phyloP scores from a whole-genome alignment of 2,797 vertebrate genomes.

The Nyctibius grandis region DNA sequence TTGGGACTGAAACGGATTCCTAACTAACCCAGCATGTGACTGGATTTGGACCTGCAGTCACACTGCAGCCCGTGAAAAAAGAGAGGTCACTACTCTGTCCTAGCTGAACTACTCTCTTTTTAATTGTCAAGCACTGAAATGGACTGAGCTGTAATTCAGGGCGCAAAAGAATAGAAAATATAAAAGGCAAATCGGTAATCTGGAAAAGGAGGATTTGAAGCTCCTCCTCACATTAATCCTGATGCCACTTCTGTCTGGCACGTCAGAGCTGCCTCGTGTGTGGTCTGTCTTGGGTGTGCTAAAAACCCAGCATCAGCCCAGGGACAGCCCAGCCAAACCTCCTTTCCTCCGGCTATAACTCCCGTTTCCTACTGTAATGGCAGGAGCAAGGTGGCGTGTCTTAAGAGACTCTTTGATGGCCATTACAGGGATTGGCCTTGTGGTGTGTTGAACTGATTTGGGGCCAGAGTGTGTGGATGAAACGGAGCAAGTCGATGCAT shows the following conservation, averaged over 20 bases:
- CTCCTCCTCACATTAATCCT: not conserved
- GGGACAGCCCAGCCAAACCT: not conserved
- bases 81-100: constrained; percentile 10
- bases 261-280: not conserved
- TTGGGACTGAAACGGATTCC: constrained; percentile 21
- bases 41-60: constrained; percentile 5
- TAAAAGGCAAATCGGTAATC: not conserved
- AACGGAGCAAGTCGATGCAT: not conserved
- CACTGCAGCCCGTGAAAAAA: not conserved
- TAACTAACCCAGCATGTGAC: constrained; percentile 11
- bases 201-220: not conserved
- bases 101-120: constrained; percentile 5
- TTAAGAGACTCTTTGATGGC: not conserved
- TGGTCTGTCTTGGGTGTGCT: not conserved
- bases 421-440: not conserved
- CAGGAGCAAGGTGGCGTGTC: not conserved
- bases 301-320: not conserved
- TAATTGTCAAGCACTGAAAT: constrained; percentile 10
- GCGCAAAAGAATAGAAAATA: not conserved
- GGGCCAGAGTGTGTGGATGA: not conserved
- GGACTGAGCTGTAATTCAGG: not conserved
- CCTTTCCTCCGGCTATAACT: not conserved
- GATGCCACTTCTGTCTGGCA: not conserved
- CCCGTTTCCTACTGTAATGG: constrained; percentile 25
- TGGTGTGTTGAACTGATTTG: not conserved